A percentile compares a stretch with the other conserved stretches of the same genome.
Evolutionary conservation across 2,888 invertebrate species (phyloP).

Genomic region (Drosophila pegasa): DNA sequence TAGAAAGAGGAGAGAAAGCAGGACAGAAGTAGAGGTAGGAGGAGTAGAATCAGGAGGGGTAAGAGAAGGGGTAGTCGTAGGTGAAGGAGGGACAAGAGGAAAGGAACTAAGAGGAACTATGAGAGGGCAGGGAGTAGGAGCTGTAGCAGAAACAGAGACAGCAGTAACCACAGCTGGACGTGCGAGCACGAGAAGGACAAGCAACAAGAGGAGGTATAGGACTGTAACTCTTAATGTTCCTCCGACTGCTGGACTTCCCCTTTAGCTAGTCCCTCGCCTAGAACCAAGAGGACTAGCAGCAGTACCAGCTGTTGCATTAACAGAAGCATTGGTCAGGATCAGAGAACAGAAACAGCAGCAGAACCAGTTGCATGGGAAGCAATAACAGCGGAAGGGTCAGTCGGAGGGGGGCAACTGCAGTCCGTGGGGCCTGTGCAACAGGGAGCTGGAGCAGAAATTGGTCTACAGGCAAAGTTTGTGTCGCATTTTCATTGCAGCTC

Average conservation of each 20-base stretch:
- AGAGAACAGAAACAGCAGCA: neutral
- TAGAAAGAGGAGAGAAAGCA: neutral
- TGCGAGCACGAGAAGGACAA: neutral
- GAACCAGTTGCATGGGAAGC: neutral
- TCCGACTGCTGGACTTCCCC: too few relatives aligned
- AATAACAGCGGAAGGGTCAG: too few relatives aligned
- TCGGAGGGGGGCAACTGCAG: neutral
- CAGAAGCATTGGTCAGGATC: slow-evolving; percentile 7
- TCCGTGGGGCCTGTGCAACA: neutral
- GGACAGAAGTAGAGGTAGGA: too few relatives aligned
- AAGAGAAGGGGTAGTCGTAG: neutral
- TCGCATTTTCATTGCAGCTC: slow-evolving; percentile 65
- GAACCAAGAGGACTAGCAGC: neutral
- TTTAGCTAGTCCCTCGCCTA: neutral
- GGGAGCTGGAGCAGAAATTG: slow-evolving; percentile 18
- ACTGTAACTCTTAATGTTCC: neutral
- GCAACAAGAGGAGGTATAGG: neutral
- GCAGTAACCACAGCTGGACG: too few relatives aligned
- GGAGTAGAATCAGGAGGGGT: too few relatives aligned
- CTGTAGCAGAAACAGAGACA: too few relatives aligned
- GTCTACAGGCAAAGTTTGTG: slow-evolving; percentile 48
- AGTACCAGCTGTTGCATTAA: neutral
- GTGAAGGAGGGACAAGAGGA: neutral
- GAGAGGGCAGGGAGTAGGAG: neutral
- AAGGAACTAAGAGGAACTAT: too few relatives aligned